phyloP scores from a whole-genome alignment of 2,888 invertebrate genomes.

The Nineta flava region DNA sequence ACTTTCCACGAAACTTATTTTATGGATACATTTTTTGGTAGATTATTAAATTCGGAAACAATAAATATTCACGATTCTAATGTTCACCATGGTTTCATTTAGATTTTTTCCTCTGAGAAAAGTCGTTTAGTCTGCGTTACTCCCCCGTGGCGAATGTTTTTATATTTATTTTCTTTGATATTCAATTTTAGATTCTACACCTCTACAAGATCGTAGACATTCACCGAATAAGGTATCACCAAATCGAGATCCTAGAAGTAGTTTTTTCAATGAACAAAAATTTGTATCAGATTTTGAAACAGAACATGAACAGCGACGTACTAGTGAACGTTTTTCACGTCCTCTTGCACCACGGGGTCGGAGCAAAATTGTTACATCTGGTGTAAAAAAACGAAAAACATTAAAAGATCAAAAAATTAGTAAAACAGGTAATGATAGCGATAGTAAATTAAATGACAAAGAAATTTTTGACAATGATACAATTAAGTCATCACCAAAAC shows the following conservation, averaged over 20 bases:
- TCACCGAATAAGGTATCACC: slow-evolving; percentile 28
- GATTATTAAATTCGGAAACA: no score
- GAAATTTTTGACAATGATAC: not conserved
- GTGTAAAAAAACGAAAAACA: slow-evolving; percentile 20
- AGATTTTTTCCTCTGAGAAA: no score
- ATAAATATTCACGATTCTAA: no score
- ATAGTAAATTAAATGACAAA: not conserved
- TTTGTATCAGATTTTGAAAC: slow-evolving; percentile 24
- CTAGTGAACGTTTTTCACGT: slow-evolving; percentile 45
- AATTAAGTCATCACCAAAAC: slow-evolving; percentile 11
- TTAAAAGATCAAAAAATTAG: slow-evolving; percentile 10
- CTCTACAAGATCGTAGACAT: slow-evolving; percentile 11
- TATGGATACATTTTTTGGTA: no score
- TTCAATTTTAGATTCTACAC: not conserved
- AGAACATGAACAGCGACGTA: slow-evolving; percentile 45
- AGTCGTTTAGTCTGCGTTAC: no score
- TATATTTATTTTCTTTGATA: no score
- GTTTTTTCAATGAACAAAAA: slow-evolving; percentile 26
- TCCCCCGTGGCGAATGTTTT: no score
- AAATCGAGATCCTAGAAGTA: slow-evolving; percentile 17
- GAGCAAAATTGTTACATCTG: slow-evolving; percentile 20
- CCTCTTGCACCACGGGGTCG: slow-evolving; percentile 38
- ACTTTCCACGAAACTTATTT: no score
- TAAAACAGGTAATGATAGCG: slow-evolving; percentile 11
- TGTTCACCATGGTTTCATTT: no score